Evolutionary conservation across 2,113 vertebrate species (phyloP).

Genomic region (Aleadryas rufinucha): DNA sequence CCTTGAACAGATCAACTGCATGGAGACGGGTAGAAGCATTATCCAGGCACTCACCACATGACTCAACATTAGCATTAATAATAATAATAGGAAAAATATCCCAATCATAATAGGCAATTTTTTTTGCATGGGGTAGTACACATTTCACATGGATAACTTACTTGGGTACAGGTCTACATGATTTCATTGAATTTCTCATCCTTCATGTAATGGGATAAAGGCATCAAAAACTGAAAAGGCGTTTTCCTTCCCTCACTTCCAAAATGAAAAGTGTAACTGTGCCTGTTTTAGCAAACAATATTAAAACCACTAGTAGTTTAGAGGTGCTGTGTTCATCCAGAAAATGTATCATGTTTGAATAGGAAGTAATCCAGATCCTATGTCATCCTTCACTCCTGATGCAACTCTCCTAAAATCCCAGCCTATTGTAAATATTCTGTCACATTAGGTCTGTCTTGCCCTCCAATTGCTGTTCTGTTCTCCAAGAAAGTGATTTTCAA

Average conservation of each 20-base stretch:
- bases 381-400: background rate
- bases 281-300: background rate
- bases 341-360: background rate
- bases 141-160: slow-evolving; percentile 4
- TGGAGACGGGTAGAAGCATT: background rate
- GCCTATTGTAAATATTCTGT: background rate
- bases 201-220: background rate
- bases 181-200: background rate
- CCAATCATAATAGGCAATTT: slow-evolving; percentile 2
- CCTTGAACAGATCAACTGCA: background rate
- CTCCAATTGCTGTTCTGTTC: background rate
- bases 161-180: background rate
- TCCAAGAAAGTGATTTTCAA: background rate
- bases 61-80: background rate
- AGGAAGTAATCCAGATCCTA: background rate
- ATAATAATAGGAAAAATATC: background rate
- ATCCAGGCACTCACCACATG: slow-evolving; percentile 8
- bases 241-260: background rate
- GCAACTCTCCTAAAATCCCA: background rate
- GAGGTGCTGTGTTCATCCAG: background rate
- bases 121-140: background rate
- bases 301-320: background rate
- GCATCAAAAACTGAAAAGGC: background rate
- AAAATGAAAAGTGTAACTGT: background rate
- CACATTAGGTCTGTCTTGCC: background rate